These are phyloP conservation scores for Drosophila dunni DNA, from an alignment of 1,140 invertebrate genomes.

Conservation along the genomic window DNA sequence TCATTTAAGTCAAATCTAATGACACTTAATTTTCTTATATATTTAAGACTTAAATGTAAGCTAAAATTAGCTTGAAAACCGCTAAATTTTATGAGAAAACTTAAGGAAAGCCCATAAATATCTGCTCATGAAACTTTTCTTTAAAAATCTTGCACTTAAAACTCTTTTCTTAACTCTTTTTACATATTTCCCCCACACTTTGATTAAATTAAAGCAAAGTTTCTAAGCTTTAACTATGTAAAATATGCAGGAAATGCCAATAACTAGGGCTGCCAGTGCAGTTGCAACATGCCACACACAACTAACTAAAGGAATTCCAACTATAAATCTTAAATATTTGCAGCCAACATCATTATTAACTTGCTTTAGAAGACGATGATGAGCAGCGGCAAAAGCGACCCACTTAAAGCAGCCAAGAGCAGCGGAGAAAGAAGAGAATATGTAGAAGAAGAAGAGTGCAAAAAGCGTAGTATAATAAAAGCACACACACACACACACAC, in stretches of 20 bases:
- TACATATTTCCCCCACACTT: not conserved
- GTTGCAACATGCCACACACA: constrained; percentile 1
- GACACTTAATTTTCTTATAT: too few species aligned
- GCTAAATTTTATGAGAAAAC: too few species aligned
- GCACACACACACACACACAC: constrained; percentile 3
- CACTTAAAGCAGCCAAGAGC: constrained; percentile 39
- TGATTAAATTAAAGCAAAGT: not conserved
- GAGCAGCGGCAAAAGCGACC: constrained; percentile 23
- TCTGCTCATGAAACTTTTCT: too few species aligned
- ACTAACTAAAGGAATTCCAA: constrained; percentile 42
- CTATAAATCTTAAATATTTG: constrained; percentile 18
- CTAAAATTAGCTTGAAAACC: too few species aligned
- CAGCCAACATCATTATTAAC: constrained; percentile 1
- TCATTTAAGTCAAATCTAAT: too few species aligned
- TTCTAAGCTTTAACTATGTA: not conserved
- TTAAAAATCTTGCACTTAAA: too few species aligned
- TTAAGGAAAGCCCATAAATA: too few species aligned
- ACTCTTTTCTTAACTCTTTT: not conserved
- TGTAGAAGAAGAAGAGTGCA: constrained; percentile 41
- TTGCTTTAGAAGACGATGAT: too few species aligned
- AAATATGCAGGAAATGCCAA: constrained; percentile 34
- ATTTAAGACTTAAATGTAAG: too few species aligned
- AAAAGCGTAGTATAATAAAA: constrained; percentile 35
- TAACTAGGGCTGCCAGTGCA: not conserved
- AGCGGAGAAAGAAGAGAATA: constrained; percentile 15